Evolutionary conservation across 2,797 vertebrate genomes (phyloP).

Genomic region (Knipowitschia caucasica): DNA sequence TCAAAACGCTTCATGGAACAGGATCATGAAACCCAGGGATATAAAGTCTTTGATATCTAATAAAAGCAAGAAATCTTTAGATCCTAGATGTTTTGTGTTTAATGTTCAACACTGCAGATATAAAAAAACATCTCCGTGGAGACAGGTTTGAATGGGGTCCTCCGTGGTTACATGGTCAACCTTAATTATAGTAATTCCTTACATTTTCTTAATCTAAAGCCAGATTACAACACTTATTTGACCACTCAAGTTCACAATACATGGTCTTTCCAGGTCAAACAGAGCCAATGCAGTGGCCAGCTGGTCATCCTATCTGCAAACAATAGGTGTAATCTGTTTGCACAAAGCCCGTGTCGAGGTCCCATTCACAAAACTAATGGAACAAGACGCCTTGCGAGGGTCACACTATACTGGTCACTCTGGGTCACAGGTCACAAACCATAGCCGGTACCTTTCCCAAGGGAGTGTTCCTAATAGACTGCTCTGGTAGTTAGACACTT

Average conservation of each 20-base stretch:
- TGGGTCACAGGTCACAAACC: slow-evolving; percentile 59
- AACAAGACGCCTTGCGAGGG: slow-evolving; percentile 60
- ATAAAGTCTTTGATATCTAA: too few relatives aligned
- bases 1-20: too few relatives aligned
- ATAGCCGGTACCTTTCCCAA: slow-evolving; percentile 64
- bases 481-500: slow-evolving; percentile 52
- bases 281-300: slow-evolving; percentile 48
- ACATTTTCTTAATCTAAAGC: too few relatives aligned
- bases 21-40: too few relatives aligned
- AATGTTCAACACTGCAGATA: too few relatives aligned
- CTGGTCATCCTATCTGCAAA: slow-evolving; percentile 60
- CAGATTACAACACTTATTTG: neutral
- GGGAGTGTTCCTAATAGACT: slow-evolving; percentile 55
- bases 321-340: slow-evolving; percentile 66
- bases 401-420: slow-evolving; percentile 57
- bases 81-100: too few relatives aligned
- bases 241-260: slow-evolving; percentile 20
- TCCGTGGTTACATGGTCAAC: too few relatives aligned
- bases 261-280: slow-evolving; percentile 48
- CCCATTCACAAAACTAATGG: slow-evolving; percentile 59
- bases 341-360: slow-evolving; percentile 53
- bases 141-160: too few relatives aligned
- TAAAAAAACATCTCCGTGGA: too few relatives aligned
- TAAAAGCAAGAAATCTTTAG: too few relatives aligned
- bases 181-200: neutral